These are phyloP conservation scores for Ranitomeya variabilis DNA, from an alignment of 2,113 vertebrate species.

Conservation along the genomic window DNA sequence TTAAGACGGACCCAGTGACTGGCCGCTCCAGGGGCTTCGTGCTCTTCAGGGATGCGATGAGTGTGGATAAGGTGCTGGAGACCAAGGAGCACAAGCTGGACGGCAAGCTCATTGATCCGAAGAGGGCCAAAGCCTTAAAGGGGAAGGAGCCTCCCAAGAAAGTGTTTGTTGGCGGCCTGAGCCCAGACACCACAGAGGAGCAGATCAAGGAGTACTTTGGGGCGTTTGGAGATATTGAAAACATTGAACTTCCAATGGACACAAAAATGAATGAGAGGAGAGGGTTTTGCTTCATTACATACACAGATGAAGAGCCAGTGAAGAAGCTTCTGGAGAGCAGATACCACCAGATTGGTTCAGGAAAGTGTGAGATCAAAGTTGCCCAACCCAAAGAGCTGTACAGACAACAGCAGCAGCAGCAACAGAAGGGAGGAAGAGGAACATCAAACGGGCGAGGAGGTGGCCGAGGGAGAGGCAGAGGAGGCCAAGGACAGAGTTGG, in stretches of 20 bases:
- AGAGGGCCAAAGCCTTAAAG: slow-evolving; percentile 86
- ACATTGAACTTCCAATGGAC: slow-evolving; percentile 88
- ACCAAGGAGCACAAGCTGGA: slow-evolving; percentile 88
- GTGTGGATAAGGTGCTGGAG: slow-evolving; percentile 87
- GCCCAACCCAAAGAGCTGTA: slow-evolving; percentile 90
- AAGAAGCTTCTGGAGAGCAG: slow-evolving; percentile 86
- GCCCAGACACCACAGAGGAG: slow-evolving; percentile 86
- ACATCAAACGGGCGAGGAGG: slow-evolving; percentile 74
- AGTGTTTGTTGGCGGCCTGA: slow-evolving; percentile 87
- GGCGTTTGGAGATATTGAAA: slow-evolving; percentile 85
- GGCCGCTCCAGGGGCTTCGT: slow-evolving; percentile 86
- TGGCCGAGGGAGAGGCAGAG: slow-evolving; percentile 79
- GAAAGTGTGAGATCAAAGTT: slow-evolving; percentile 93
- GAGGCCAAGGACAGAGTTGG: slow-evolving; percentile 86
- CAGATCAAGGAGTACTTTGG: slow-evolving; percentile 89
- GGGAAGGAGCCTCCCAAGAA: slow-evolving; percentile 88
- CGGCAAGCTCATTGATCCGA: slow-evolving; percentile 87
- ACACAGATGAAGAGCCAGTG: slow-evolving; percentile 84
- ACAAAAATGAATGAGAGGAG: slow-evolving; percentile 88
- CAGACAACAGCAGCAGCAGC: slow-evolving; percentile 85
- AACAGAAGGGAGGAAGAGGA: slow-evolving; percentile 77
- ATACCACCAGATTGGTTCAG: slow-evolving; percentile 88
- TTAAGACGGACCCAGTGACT: slow-evolving; percentile 87
- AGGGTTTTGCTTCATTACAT: slow-evolving; percentile 88
- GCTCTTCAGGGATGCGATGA: slow-evolving; percentile 85